These are phyloP conservation scores for Balanococcus diminutus DNA, from an alignment of 2,888 invertebrate species.

Conservation along the genomic window DNA sequence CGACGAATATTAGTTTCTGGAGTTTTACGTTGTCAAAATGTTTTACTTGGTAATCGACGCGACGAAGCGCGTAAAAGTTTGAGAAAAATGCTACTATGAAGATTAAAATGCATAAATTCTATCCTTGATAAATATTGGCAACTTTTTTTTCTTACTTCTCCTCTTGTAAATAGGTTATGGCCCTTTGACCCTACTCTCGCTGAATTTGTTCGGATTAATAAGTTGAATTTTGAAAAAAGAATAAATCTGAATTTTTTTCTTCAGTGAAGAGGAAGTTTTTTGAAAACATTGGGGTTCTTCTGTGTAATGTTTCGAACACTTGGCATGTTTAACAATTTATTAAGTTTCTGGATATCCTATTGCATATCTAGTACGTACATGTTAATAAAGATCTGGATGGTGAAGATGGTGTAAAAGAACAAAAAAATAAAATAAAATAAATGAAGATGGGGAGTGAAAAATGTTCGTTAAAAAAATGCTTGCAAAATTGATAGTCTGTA, in stretches of 20 bases:
- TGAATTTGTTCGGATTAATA: neutral
- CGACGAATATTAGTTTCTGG: neutral
- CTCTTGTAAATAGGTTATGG: neutral
- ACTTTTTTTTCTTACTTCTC: neutral
- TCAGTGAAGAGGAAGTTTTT: neutral
- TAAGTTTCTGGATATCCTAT: too few species aligned
- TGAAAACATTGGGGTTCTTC: too few species aligned
- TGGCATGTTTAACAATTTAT: too few species aligned
- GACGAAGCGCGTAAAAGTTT: neutral
- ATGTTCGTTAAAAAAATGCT: too few species aligned
- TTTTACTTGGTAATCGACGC: neutral
- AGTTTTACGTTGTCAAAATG: neutral
- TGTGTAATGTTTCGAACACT: too few species aligned
- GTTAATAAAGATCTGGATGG: too few species aligned
- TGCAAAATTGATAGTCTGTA: too few species aligned
- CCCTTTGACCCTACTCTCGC: neutral
- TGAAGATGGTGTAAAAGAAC: too few species aligned
- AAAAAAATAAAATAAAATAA: too few species aligned
- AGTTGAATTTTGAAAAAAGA: neutral
- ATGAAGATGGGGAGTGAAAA: too few species aligned
- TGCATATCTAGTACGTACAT: too few species aligned
- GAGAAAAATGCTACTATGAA: neutral
- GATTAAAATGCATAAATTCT: neutral
- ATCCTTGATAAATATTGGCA: neutral
- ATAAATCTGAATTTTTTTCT: neutral